Evolutionary conservation across 2,113 vertebrate species (phyloP).

Genomic region (Pseudorhombus dupliciocellatus): DNA sequence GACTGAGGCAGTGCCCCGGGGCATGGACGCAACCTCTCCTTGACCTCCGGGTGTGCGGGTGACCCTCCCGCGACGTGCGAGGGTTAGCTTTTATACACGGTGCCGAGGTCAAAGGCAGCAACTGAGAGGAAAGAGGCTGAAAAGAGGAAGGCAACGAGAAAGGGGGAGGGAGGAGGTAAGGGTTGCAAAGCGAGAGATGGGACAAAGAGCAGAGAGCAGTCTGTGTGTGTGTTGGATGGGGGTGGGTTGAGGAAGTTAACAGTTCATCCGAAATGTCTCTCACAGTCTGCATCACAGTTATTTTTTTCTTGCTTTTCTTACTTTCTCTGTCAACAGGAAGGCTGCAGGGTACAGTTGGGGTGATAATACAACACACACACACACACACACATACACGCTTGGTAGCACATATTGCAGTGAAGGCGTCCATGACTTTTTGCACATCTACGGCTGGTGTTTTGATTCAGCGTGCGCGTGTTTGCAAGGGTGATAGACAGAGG

Average conservation of each 20-base stretch:
- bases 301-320: conserved; percentile 22
- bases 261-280: conserved; percentile 53
- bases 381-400: background rate
- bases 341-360: conserved; percentile 25
- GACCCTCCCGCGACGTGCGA: conserved; percentile 68
- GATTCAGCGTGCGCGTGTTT: background rate
- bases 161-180: background rate
- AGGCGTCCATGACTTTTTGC: background rate
- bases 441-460: background rate
- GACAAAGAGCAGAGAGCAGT: conserved; percentile 40
- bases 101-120: conserved; percentile 71
- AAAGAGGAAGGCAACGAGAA: conserved; percentile 13
- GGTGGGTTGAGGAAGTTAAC: conserved; percentile 53
- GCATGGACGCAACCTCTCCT: conserved; percentile 66
- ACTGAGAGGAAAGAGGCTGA: conserved; percentile 43
- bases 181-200: conserved; percentile 5
- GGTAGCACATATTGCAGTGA: background rate
- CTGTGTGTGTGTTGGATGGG: conserved; percentile 14
- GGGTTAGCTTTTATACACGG: conserved; percentile 63
- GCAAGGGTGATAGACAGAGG: conserved; percentile 23
- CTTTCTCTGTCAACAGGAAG: conserved; percentile 55
- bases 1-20: conserved; percentile 45
- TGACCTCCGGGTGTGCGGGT: conserved; percentile 67
- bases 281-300: conserved; percentile 54
- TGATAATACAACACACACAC: conserved; percentile 49